phyloP scores from a whole-genome alignment of 2,888 invertebrate species.

The Acrobasis suavella region DNA sequence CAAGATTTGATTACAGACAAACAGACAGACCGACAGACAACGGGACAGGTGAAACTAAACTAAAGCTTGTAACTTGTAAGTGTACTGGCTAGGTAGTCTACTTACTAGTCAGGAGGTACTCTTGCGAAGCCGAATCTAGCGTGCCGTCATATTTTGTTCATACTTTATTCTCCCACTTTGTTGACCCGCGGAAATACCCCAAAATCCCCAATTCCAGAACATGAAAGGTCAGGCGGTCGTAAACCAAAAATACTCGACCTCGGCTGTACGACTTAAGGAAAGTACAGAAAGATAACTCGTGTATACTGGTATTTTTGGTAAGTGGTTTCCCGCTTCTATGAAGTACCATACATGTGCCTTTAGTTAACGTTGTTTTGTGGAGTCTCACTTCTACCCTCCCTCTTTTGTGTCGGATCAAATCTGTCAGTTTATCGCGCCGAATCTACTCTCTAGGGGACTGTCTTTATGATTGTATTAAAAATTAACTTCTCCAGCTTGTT shows the following conservation, averaged over 20 bases:
- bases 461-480: constrained; percentile 14
- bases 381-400: neutral
- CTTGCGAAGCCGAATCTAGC: too few species aligned
- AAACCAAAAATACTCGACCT: constrained; percentile 6
- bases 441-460: neutral
- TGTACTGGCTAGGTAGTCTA: too few species aligned
- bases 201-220: neutral
- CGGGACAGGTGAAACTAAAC: too few species aligned
- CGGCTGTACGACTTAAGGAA: neutral
- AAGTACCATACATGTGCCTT: too few species aligned
- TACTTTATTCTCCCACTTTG: too few species aligned
- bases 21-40: too few species aligned
- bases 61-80: too few species aligned
- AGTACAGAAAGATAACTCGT: neutral
- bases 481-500: neutral
- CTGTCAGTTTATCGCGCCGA: constrained; percentile 1
- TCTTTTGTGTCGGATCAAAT: neutral
- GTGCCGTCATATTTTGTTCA: too few species aligned
- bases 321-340: too few species aligned
- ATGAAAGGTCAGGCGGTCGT: constrained; percentile 10
- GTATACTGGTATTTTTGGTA: neutral
- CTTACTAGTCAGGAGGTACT: too few species aligned
- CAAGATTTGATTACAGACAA: too few species aligned
- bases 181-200: neutral
- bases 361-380: too few species aligned